phyloP scores from a whole-genome alignment of 2,113 vertebrate genomes.

The Lasiurus cinereus region DNA sequence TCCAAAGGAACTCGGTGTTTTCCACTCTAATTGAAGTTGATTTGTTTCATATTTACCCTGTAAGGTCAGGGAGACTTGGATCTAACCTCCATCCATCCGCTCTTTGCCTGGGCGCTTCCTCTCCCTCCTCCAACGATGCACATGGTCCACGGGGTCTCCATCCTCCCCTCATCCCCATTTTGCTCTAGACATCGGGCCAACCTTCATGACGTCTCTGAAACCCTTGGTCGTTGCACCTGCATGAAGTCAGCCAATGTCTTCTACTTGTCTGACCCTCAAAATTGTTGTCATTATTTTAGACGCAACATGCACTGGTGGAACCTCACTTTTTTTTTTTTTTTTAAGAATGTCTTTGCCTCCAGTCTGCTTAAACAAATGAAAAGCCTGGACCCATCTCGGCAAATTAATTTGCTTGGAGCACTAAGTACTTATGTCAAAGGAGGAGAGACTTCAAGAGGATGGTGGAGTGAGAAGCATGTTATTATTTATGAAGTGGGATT shows the following conservation, averaged over 20 bases:
- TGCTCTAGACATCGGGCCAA: not conserved
- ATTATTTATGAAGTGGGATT: not conserved
- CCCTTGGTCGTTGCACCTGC: not conserved
- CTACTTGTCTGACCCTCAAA: not conserved
- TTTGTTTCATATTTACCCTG: slow-evolving; percentile 69
- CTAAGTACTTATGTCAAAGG: not conserved
- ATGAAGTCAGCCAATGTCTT: not conserved
- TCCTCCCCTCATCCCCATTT: not conserved
- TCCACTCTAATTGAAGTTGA: slow-evolving; percentile 57
- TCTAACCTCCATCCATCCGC: slow-evolving; percentile 29
- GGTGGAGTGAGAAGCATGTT: not conserved
- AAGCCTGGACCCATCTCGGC: not conserved
- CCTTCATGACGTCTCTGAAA: not conserved
- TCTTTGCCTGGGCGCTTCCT: slow-evolving; percentile 65
- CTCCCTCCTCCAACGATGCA: slow-evolving; percentile 37
- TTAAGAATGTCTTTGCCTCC: not conserved
- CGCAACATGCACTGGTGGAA: not conserved
- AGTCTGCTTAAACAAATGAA: not conserved
- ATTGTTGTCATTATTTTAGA: not conserved
- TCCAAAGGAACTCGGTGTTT: slow-evolving; percentile 68
- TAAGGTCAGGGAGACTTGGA: slow-evolving; percentile 62
- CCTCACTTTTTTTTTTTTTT: not conserved
- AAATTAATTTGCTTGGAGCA: not conserved
- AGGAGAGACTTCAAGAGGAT: not conserved
- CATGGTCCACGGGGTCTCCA: not conserved